These are phyloP conservation scores for Periphyllus acericola DNA, from an alignment of 2,888 invertebrate genomes.

Conservation along the genomic window DNA sequence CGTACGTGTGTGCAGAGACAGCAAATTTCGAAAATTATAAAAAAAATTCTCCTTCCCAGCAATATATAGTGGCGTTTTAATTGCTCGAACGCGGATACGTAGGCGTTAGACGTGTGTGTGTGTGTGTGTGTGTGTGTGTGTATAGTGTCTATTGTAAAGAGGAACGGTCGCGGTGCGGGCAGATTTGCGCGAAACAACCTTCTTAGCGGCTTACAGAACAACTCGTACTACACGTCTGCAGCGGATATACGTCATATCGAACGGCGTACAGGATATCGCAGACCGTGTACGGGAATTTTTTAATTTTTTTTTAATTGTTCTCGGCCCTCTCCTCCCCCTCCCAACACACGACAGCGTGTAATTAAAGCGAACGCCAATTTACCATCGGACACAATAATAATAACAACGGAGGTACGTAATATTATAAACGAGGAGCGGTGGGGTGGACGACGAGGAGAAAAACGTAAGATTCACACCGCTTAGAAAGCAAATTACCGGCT, in stretches of 20 bases:
- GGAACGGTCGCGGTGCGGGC: not conserved
- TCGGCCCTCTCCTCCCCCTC: not conserved
- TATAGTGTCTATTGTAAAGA: not conserved
- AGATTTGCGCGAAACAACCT: not conserved
- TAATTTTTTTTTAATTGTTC: too few relatives aligned
- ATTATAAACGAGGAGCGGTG: too few relatives aligned
- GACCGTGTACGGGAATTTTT: too few relatives aligned
- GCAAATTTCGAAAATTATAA: not conserved
- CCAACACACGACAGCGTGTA: not conserved
- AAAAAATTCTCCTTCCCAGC: not conserved
- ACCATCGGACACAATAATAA: not conserved
- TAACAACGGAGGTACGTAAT: not conserved
- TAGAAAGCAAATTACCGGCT: conserved; percentile 41
- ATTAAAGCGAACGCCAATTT: not conserved
- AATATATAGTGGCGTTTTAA: not conserved
- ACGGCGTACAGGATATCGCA: too few relatives aligned
- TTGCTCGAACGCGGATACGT: not conserved
- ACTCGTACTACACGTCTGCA: too few relatives aligned
- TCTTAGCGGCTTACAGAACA: not conserved
- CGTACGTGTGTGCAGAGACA: not conserved
- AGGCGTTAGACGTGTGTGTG: not conserved
- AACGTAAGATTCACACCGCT: conserved; percentile 42
- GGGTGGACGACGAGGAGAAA: not conserved
- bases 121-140: not conserved
- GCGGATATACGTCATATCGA: too few relatives aligned